Evolutionary conservation across 2,888 invertebrate genomes (phyloP), one percentile per base, ranked within the genome.

Genomic region (Stenichneumon culpator): DNA sequence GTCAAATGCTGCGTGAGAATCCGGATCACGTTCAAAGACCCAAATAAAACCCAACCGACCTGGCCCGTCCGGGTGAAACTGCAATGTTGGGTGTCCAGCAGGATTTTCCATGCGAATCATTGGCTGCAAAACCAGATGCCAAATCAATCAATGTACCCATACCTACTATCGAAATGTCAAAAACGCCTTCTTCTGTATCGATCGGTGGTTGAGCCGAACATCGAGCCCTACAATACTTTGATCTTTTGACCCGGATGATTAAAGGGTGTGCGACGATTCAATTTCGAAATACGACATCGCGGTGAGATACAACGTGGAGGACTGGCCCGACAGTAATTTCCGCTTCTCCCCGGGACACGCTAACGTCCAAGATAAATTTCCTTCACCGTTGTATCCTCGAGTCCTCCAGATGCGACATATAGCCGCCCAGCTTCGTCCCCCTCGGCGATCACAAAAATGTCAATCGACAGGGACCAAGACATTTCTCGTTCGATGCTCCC

Each of bases 371-470:
- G 75, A 80, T 47, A 72, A 80, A 80, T 79, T 79, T 65, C 52
- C 63, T 52, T 11, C 19, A 22, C 14, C 22, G 69, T 11, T 63
- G 22, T 79, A 63, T 72, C 39, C 44, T 70, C 69, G 36, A 70
- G 19, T 70, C 22, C 60, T 57, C 28, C 47, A 47, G 44, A 19
- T 11, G 25, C 9, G 9, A 16, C 19, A 50, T 39, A 36, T n/a
- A 50, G 65, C 22, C 19, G 57, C 22, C 6, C 7, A 32, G 6
- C 47, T 39, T 57, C 63, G 69, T 16, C 47, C 16, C 36, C 39
- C 47, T 50, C 25, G 19, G 25, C 54, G 73, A 67, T 44, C 72
- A 82, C 79, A 82, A 75, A 86, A 86, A 78, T 85, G 83, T 85
- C 83, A 77, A 67, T 52, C 25, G 47, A 72, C 39, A 52, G 65